Evolutionary conservation across 2,797 vertebrate genomes (phyloP).

Genomic region (Sebastes goodei): DNA sequence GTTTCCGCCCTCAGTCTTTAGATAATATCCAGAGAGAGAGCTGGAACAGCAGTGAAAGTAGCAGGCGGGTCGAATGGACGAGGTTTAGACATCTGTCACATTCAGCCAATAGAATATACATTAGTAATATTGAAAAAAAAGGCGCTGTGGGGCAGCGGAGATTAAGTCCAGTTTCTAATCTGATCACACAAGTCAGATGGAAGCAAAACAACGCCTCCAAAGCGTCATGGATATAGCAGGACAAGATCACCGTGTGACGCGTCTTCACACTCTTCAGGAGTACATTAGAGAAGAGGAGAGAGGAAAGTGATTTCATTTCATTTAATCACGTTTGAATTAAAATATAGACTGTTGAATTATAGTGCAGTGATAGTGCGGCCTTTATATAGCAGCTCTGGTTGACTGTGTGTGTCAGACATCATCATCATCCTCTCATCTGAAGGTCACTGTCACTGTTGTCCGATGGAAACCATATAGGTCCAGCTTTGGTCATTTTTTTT

Average conservation of each 20-base stretch:
- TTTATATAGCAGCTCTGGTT: no score
- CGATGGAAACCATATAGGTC: not conserved
- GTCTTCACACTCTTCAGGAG: not conserved
- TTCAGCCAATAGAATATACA: slow-evolving; percentile 85
- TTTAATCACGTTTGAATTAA: not conserved
- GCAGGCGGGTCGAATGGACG: slow-evolving; percentile 76
- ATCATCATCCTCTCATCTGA: not conserved
- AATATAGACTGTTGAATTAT: not conserved
- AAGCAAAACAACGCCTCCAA: slow-evolving; percentile 1
- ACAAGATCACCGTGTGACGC: not conserved
- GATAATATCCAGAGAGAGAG: not conserved
- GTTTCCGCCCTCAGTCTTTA: not conserved
- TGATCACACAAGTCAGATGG: slow-evolving; percentile 28
- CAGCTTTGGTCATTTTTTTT: not conserved
- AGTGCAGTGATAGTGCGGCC: not conserved
- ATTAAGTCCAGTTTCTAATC: slow-evolving; percentile 76
- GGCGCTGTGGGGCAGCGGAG: slow-evolving; percentile 59
- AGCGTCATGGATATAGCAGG: slow-evolving; percentile 8
- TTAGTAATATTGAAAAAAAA: slow-evolving; percentile 85
- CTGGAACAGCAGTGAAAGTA: slow-evolving; percentile 73
- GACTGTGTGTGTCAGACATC: no score
- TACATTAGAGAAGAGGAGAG: not conserved
- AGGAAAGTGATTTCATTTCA: not conserved
- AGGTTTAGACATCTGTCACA: slow-evolving; percentile 85
- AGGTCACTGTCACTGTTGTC: not conserved